Evolutionary conservation across 2,888 invertebrate genomes (phyloP).

Genomic region (Brenthis ino): DNA sequence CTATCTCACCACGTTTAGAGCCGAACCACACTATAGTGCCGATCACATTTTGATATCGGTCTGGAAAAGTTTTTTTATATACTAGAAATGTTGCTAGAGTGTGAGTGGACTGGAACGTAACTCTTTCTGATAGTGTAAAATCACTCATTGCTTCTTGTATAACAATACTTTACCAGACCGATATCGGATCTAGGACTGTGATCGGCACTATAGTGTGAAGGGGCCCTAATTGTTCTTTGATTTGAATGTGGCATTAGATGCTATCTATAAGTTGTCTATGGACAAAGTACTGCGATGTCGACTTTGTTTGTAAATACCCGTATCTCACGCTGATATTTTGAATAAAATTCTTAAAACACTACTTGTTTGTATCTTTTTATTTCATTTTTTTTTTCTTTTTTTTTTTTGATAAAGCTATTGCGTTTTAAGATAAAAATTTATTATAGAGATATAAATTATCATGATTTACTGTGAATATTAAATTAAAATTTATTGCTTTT

Average conservation of each 20-base stretch:
- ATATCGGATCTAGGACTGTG: no score
- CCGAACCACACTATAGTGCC: no score
- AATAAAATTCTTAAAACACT: conserved; percentile 70
- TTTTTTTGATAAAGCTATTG: neutral
- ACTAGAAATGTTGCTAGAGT: no score
- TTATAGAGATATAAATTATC: neutral
- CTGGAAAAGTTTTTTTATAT: no score
- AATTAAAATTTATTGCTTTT: neutral
- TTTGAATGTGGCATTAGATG: conserved; percentile 14
- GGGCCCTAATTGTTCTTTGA: no score
- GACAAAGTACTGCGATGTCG: conserved; percentile 20
- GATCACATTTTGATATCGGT: no score
- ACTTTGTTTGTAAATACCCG: conserved; percentile 68
- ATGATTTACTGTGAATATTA: neutral
- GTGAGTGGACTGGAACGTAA: no score
- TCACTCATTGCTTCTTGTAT: no score
- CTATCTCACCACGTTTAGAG: neutral
- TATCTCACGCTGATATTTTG: conserved; percentile 70
- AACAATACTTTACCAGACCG: no score
- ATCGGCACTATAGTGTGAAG: no score
- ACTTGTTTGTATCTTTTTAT: conserved; percentile 39
- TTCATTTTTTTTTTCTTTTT: conserved; percentile 6
- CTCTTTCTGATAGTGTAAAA: no score
- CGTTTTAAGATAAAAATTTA: no score
- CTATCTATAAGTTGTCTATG: conserved; percentile 13